A percentile compares a stretch with the other conserved stretches of the same genome.
These are phyloP conservation scores for Tachina fera DNA, from an alignment of 2,888 invertebrate genomes.

Conservation along the genomic window DNA sequence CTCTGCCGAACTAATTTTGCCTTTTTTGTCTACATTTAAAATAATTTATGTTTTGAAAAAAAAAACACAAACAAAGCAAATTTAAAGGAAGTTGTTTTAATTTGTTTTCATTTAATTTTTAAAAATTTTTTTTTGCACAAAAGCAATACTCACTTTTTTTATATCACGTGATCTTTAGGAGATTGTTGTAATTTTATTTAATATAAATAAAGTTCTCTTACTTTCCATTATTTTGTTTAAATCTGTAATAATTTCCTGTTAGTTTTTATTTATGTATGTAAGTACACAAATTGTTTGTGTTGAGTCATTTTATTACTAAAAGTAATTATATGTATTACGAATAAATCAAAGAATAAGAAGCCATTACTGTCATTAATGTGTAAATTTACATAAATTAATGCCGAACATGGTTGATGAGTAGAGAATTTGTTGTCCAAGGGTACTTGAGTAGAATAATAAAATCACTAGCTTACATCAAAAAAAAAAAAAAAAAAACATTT, in stretches of 20 bases:
- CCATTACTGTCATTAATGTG: constrained; percentile 5
- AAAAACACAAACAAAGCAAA: background rate
- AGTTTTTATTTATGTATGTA: background rate
- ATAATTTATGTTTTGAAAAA: background rate
- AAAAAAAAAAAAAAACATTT: too few species aligned
- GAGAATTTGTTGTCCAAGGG: background rate
- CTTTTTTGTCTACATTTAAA: constrained; percentile 11
- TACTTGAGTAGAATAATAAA: background rate
- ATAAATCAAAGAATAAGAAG: background rate
- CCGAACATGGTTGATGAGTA: background rate
- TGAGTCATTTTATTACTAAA: constrained; percentile 15
- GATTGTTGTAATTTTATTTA: background rate
- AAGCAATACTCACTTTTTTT: background rate
- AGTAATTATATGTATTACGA: background rate
- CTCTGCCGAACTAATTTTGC: background rate
- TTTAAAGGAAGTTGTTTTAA: constrained; percentile 50
- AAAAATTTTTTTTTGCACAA: background rate
- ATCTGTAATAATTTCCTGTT: constrained; percentile 49
- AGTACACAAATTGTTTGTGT: background rate
- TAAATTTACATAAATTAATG: constrained; percentile 25
- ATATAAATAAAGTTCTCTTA: background rate
- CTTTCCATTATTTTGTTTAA: background rate
- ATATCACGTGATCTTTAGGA: constrained; percentile 9
- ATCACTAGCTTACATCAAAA: background rate
- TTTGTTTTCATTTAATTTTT: background rate